Evolutionary conservation across 1,140 invertebrate species (phyloP), one percentile per base, ranked within the genome.

Genomic region (Hyphantria cunea): DNA sequence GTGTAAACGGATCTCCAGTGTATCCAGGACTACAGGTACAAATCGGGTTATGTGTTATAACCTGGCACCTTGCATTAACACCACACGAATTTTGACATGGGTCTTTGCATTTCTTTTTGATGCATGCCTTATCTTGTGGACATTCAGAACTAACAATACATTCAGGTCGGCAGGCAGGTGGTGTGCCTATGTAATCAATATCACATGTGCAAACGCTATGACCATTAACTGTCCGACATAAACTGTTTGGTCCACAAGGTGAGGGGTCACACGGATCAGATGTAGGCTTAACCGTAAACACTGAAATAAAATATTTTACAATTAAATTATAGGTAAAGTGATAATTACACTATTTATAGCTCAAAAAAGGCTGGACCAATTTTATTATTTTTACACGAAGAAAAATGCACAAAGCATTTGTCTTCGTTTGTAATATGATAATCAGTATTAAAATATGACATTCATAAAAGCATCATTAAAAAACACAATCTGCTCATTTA

Each of bases 131-230:
- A 70, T 96, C 94, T 89, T 95, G 94, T 3, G 95, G 91, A 83
- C 97, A 98, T 81, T 97, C 96, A 0, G 95, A 94, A 80, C 95
- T 96, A 47, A 96, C 94, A 47, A 96, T 92, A 79, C 96, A 97
- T 86, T 97, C 96, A 0, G 96, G 96, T 66, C 95, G 92, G 82
- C 96, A 97, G 49, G 93, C 93, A 6, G 96, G 96, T 32, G 96
- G 95, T 0, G 93, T 93, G 17, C 96, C 96, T 61, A 96, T 92
- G 74, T 95, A 96, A 51, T 93, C 94, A 34, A 91, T 86, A 72
- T 95, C 93, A 81, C 96, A 97, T 7, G 96, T 95, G 78, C 96
- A 97, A 31, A 96, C 95, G 15, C 95, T 96, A 72, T 96, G 95
- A 25, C 93, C 94, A 70, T 96, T 94, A 10, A 94, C 84, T 56